Evolutionary conservation across 2,888 invertebrate species (phyloP).

Genomic region (Drosophila tanythrix): DNA sequence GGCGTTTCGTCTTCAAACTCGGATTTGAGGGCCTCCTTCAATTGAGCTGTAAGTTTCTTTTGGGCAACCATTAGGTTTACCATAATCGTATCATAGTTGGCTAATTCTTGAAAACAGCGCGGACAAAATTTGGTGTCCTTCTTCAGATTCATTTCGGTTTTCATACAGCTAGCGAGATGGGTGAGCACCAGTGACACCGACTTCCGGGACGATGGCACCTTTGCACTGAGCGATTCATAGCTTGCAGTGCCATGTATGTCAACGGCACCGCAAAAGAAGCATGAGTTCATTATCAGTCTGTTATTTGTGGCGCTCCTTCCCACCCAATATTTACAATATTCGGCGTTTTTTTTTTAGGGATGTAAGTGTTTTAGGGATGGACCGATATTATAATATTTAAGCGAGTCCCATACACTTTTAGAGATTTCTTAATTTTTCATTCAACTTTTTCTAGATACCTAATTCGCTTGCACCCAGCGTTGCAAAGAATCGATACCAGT

Average conservation of each 20-base stretch:
- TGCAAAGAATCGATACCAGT: constrained; percentile 44
- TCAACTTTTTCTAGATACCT: constrained; percentile 47
- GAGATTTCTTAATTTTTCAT: constrained; percentile 49
- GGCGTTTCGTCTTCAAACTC: constrained; percentile 56
- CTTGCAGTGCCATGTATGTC: constrained; percentile 55
- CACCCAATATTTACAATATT: constrained; percentile 52
- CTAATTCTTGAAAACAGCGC: constrained; percentile 74
- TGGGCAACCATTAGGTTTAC: constrained; percentile 79
- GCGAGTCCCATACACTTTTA: constrained; percentile 44
- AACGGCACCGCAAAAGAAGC: constrained; percentile 79
- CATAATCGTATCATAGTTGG: constrained; percentile 82
- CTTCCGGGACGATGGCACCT: constrained; percentile 80
- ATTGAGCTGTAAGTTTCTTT: constrained; percentile 72
- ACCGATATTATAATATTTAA: constrained; percentile 53
- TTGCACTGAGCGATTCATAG: constrained; percentile 67
- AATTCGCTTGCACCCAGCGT: constrained; percentile 36
- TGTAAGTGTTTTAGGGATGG: constrained; percentile 58
- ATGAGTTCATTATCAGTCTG: constrained; percentile 65
- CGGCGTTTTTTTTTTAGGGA: constrained; percentile 47
- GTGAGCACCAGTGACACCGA: constrained; percentile 76
- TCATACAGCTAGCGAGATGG: constrained; percentile 81
- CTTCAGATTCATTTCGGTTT: constrained; percentile 69
- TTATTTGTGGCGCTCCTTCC: constrained; percentile 2
- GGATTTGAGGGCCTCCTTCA: constrained; percentile 71
- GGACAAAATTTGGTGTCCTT: constrained; percentile 68